Evolutionary conservation across 2,888 invertebrate genomes (phyloP).

Genomic region (Parnassius apollo): DNA sequence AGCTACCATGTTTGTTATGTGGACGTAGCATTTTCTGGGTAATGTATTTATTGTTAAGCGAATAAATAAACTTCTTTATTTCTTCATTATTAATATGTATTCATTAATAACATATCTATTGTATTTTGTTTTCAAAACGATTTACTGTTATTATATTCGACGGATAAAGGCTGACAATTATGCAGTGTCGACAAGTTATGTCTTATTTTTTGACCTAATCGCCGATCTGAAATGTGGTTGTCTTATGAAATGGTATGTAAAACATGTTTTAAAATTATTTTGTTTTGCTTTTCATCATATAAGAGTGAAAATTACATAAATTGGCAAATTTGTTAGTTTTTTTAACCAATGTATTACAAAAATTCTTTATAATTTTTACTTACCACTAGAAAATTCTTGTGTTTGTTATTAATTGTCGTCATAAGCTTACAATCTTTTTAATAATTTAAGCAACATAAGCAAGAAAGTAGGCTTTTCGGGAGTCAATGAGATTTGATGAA

Average conservation of each 20-base stretch:
- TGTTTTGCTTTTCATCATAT: too few species aligned
- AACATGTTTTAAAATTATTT: too few species aligned
- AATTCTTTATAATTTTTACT: constrained; percentile 24
- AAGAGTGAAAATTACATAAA: constrained; percentile 7
- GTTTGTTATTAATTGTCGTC: constrained; percentile 21
- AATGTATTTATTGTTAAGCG: constrained; percentile 47
- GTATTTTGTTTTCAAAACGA: constrained; percentile 10
- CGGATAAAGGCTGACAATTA: constrained; percentile 15
- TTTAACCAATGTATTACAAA: constrained; percentile 22
- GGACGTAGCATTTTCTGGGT: constrained; percentile 51
- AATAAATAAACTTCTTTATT: constrained; percentile 24
- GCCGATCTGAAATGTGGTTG: neutral
- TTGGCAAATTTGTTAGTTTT: constrained; percentile 24
- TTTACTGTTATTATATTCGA: constrained; percentile 3
- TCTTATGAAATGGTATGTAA: too few species aligned
- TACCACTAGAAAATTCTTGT: constrained; percentile 25
- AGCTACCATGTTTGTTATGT: constrained; percentile 47
- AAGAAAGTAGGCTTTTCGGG: constrained; percentile 18
- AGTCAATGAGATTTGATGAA: constrained; percentile 23
- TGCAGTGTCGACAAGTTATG: constrained; percentile 4
- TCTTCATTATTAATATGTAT: constrained; percentile 33
- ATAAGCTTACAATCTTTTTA: constrained; percentile 15
- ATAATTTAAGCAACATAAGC: constrained; percentile 21
- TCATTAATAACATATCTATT: constrained; percentile 22
- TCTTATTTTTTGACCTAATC: constrained; percentile 4